Percentiles rank a stretch among this genome's conserved stretches.
phyloP scores from a whole-genome alignment of 2,797 vertebrate species.

The Sebastes alutus region DNA sequence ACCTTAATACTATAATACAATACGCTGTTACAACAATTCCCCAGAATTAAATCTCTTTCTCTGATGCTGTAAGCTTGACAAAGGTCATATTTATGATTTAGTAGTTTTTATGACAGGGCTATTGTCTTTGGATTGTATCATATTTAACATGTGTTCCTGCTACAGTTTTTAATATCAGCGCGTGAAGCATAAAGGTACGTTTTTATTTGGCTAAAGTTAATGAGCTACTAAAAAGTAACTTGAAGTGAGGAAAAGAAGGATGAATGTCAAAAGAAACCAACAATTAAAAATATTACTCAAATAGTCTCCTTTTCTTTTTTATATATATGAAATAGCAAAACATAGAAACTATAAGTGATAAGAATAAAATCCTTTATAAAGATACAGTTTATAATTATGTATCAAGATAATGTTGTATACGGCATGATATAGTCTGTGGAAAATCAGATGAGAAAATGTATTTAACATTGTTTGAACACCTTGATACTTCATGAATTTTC shows the following conservation, averaged over 20 bases:
- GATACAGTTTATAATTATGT: background rate
- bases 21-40: background rate
- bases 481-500: background rate
- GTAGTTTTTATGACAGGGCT: background rate
- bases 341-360: background rate
- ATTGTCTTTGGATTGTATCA: background rate
- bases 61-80: background rate
- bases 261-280: background rate
- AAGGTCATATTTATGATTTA: background rate
- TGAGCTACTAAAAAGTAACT: background rate
- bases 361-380: background rate
- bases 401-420: background rate
- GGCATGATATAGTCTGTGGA: background rate
- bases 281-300: background rate
- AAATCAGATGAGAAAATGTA: background rate
- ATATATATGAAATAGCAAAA: background rate
- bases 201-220: background rate
- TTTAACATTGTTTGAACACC: background rate
- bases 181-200: background rate
- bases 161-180: background rate
- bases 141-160: background rate
- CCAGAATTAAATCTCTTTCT: background rate
- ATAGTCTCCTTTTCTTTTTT: background rate
- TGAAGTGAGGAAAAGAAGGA: background rate
- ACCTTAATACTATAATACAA: background rate